phyloP scores from a whole-genome alignment of 2,888 invertebrate genomes.

The Lasioglossum pauxillum region DNA sequence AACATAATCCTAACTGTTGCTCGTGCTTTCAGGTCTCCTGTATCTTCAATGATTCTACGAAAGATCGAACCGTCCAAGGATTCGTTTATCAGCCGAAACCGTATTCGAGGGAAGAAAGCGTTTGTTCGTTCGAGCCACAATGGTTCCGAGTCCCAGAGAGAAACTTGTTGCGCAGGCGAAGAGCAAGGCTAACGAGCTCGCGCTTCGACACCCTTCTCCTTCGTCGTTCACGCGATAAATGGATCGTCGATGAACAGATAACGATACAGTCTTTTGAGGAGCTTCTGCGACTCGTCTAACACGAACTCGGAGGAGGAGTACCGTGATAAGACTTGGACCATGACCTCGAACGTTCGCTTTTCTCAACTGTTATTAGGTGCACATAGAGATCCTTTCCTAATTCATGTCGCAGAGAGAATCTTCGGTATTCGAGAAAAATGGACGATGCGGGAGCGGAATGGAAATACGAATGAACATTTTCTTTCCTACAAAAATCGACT shows the following conservation, averaged over 20 bases:
- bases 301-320: background rate
- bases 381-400: background rate
- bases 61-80: background rate
- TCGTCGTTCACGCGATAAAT: background rate
- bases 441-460: background rate
- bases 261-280: background rate
- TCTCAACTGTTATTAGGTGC: background rate
- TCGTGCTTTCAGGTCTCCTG: background rate
- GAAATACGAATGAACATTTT: background rate
- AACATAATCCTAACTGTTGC: background rate
- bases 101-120: background rate
- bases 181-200: conserved; percentile 36
- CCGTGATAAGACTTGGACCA: background rate
- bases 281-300: background rate
- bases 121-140: conserved; percentile 47
- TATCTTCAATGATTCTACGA: background rate
- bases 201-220: background rate
- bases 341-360: background rate
- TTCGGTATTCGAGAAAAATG: background rate
- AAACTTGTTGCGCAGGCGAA: conserved; percentile 68
- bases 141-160: conserved; percentile 60
- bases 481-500: background rate
- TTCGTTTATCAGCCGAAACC: background rate
- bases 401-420: background rate
- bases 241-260: background rate